Percentiles rank a stretch among this genome's conserved stretches.
Evolutionary conservation across 2,113 vertebrate species (phyloP).

Genomic region (Sander lucioperca): DNA sequence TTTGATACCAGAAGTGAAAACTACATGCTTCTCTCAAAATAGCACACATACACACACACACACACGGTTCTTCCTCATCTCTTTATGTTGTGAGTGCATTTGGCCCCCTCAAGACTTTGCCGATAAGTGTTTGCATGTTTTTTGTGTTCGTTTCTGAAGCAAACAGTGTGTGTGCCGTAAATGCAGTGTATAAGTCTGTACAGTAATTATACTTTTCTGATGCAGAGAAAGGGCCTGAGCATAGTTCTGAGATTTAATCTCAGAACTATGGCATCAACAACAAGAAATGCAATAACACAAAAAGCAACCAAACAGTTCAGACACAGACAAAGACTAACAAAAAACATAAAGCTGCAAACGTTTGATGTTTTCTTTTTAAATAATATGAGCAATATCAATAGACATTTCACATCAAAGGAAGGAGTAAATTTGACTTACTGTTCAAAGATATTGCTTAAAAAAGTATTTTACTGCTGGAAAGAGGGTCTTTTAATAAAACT

Average conservation of each 20-base stretch:
- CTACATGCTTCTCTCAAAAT: conserved; percentile 2
- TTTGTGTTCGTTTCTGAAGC: too few species aligned
- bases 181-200: too few species aligned
- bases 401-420: neutral
- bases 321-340: neutral
- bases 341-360: neutral
- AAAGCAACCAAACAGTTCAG: neutral
- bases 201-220: too few species aligned
- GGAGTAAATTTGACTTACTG: neutral
- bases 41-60: neutral
- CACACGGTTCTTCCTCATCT: too few species aligned
- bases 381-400: neutral
- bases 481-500: too few species aligned
- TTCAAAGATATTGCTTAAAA: neutral
- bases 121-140: too few species aligned
- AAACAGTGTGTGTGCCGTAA: too few species aligned
- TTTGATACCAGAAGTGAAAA: conserved; percentile 26
- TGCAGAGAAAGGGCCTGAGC: neutral
- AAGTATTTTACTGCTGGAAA: too few species aligned
- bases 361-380: neutral
- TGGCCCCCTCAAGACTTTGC: too few species aligned
- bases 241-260: neutral
- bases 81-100: too few species aligned
- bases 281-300: neutral
- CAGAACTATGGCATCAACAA: neutral